A percentile compares a stretch with the other conserved stretches of the same genome.
Evolutionary conservation across 1,140 invertebrate species (phyloP).

Genomic region (Tribolium madens): DNA sequence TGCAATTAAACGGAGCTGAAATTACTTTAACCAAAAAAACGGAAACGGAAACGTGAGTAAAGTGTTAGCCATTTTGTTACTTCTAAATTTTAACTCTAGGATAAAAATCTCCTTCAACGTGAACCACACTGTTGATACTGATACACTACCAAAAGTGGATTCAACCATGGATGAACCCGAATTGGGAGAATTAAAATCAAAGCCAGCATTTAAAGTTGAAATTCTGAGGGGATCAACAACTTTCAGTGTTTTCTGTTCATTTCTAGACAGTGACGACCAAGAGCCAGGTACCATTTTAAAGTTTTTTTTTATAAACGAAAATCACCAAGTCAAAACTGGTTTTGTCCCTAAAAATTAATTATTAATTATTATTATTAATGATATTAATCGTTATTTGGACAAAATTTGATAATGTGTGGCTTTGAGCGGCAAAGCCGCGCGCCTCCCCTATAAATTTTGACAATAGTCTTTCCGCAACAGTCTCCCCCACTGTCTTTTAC

Average conservation of each 20-base stretch:
- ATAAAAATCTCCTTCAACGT: slow-evolving; percentile 87
- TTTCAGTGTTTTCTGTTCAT: slow-evolving; percentile 86
- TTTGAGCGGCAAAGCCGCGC: no score
- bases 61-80: slow-evolving; percentile 10
- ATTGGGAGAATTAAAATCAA: slow-evolving; percentile 85
- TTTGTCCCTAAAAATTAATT: no score
- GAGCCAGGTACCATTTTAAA: slow-evolving; percentile 75
- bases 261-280: slow-evolving; percentile 73
- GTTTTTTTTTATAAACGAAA: no score
- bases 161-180: slow-evolving; percentile 76
- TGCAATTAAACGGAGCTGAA: slow-evolving; percentile 81
- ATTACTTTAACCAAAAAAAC: slow-evolving; percentile 80
- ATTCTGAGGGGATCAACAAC: slow-evolving; percentile 80
- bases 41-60: slow-evolving; percentile 79
- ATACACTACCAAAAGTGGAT: slow-evolving; percentile 75
- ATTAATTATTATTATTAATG: no score
- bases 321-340: no score
- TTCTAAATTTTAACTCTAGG: slow-evolving; percentile 63
- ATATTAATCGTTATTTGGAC: no score
- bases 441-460: no score
- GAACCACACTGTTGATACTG: slow-evolving; percentile 90
- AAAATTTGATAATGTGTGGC: no score
- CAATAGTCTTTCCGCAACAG: no score
- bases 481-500: no score
- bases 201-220: slow-evolving; percentile 88